Evolutionary conservation across 1,140 invertebrate species (phyloP).

Genomic region (Drosophila takahashii): DNA sequence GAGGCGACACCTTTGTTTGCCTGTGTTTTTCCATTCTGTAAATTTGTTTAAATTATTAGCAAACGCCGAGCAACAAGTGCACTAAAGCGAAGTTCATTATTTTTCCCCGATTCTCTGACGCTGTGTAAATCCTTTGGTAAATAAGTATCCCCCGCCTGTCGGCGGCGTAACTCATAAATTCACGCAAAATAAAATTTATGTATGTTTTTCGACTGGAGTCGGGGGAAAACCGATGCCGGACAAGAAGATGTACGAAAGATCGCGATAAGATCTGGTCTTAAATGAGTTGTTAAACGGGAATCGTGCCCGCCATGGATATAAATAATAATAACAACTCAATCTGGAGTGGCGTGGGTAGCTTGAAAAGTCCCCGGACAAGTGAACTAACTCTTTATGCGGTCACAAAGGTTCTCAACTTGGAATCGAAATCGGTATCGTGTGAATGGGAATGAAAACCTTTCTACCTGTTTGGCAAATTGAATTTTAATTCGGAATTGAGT

Average conservation of each 20-base stretch:
- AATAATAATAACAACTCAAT: slow-evolving; percentile 76
- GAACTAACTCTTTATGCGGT: slow-evolving; percentile 22
- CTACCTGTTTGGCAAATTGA: slow-evolving; percentile 70
- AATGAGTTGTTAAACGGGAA: slow-evolving; percentile 77
- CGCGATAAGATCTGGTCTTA: slow-evolving; percentile 55
- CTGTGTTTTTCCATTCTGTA: slow-evolving; percentile 44
- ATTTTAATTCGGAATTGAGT: slow-evolving; percentile 72
- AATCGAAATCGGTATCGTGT: background rate
- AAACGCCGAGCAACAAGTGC: slow-evolving; percentile 62
- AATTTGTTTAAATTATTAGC: slow-evolving; percentile 82
- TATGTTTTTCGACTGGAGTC: background rate
- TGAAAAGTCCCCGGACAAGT: slow-evolving; percentile 21
- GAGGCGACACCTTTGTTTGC: slow-evolving; percentile 69
- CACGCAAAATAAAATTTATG: slow-evolving; percentile 81
- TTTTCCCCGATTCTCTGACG: slow-evolving; percentile 23
- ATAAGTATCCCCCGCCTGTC: slow-evolving; percentile 49
- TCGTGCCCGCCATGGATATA: slow-evolving; percentile 50
- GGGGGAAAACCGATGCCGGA: background rate
- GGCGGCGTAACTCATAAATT: slow-evolving; percentile 73
- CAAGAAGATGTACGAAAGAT: slow-evolving; percentile 32
- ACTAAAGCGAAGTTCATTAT: slow-evolving; percentile 62
- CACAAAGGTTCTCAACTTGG: slow-evolving; percentile 7
- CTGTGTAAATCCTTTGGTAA: slow-evolving; percentile 70
- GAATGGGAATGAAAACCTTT: slow-evolving; percentile 20
- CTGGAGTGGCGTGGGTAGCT: slow-evolving; percentile 29